Evolutionary conservation across 1,140 invertebrate genomes (phyloP).

Genomic region (Stegodyphus mimosarum): DNA sequence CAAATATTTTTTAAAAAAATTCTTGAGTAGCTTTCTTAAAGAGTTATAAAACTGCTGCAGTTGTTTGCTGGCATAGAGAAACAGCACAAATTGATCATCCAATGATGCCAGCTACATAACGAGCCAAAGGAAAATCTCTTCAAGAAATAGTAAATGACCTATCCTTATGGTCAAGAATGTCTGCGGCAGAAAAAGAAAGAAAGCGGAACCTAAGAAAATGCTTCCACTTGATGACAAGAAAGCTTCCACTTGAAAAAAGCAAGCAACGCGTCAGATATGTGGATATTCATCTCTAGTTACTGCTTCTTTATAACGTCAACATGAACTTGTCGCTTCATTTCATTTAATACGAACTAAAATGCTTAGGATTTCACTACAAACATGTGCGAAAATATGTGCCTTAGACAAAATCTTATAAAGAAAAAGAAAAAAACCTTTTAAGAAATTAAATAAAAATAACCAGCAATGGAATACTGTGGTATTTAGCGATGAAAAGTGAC

Average conservation of each 20-base stretch:
- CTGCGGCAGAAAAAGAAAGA: background rate
- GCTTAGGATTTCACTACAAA: background rate
- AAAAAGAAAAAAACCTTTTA: background rate
- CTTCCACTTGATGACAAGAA: background rate
- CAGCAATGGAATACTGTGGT: background rate
- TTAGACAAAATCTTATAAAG: background rate
- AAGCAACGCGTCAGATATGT: background rate
- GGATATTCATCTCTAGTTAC: background rate
- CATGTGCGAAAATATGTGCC: background rate
- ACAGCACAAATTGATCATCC: too few species aligned
- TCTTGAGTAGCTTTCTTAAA: too few species aligned
- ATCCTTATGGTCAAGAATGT: background rate
- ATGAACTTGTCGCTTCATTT: background rate
- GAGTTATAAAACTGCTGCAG: too few species aligned
- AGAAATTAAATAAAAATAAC: background rate
- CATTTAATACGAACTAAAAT: background rate
- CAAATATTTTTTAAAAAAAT: too few species aligned
- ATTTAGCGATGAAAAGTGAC: background rate
- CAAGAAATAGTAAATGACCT: background rate
- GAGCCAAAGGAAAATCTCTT: background rate
- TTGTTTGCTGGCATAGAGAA: too few species aligned
- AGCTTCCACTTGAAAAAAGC: background rate
- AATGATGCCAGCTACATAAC: background rate
- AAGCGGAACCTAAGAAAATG: background rate
- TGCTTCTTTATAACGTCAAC: background rate